phyloP scores from a whole-genome alignment of 2,888 invertebrate genomes.

The Patella pellucida region DNA sequence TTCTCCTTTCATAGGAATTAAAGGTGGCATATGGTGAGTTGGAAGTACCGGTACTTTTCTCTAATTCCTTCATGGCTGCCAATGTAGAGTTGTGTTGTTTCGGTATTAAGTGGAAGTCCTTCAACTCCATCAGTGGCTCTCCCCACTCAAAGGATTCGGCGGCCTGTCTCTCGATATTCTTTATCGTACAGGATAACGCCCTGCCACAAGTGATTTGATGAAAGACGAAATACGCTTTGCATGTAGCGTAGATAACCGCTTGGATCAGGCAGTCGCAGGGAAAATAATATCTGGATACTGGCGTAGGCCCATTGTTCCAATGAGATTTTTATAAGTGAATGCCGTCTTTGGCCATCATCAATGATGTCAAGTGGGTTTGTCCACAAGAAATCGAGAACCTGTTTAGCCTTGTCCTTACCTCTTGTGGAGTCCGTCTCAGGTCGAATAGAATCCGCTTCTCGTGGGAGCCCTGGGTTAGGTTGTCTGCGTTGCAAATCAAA shows the following conservation, averaged over 20 bases:
- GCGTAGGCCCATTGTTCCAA: constrained; percentile 4
- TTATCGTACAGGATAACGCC: constrained; percentile 11
- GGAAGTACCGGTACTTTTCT: not conserved
- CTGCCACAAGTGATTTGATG: constrained; percentile 1
- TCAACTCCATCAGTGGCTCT: not conserved
- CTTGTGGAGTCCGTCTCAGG: no score
- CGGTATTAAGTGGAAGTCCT: constrained; percentile 6
- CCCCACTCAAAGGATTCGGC: constrained; percentile 6
- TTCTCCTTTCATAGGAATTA: not conserved
- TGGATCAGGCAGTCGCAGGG: not conserved
- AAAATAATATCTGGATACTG: not conserved
- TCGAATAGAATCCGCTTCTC: no score
- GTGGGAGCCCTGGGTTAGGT: no score
- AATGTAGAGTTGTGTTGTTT: not conserved
- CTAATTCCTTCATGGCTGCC: constrained; percentile 3
- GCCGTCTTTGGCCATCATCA: not conserved
- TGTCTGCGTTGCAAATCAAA: no score
- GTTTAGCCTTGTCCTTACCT: not conserved
- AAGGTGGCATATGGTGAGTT: not conserved
- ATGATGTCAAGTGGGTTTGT: constrained; percentile 11
- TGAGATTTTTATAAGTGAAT: not conserved
- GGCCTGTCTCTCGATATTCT: constrained; percentile 13
- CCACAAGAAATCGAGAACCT: constrained; percentile 4
- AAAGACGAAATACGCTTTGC: constrained; percentile 5
- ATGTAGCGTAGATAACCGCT: constrained; percentile 11